Conservation (phyloP, 2,113 vertebrate species). For the Ptychochromis oligacanthus region DNA sequence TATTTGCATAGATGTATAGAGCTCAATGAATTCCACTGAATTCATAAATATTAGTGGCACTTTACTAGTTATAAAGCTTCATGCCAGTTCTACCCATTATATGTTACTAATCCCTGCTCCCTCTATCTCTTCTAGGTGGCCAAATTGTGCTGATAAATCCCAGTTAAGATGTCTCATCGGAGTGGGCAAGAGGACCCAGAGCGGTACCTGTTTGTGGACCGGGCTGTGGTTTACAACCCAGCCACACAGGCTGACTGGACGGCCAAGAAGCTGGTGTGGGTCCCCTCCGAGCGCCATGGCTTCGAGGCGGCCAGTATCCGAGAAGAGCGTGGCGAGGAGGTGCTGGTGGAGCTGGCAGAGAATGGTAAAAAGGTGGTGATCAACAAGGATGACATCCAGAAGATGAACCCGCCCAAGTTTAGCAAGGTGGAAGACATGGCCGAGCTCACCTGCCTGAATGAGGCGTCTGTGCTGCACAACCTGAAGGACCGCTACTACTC, state of each 20-base stretch:
- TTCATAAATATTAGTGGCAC: background rate
- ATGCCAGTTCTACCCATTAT: too few species aligned
- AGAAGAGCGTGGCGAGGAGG: constrained; percentile 93
- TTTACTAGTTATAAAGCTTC: too few species aligned
- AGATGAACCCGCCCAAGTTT: constrained; percentile 99
- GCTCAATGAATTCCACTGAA: background rate
- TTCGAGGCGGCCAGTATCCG: constrained; percentile 94
- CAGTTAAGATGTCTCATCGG: constrained; percentile 88
- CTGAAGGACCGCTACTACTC: constrained; percentile 98
- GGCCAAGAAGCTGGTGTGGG: constrained; percentile 95
- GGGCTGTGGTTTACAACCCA: constrained; percentile 95
- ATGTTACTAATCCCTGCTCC: background rate
- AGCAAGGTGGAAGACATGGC: constrained; percentile 99
- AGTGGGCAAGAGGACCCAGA: constrained; percentile 92
- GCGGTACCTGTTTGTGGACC: constrained; percentile 96
- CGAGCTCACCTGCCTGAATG: constrained; percentile 94
- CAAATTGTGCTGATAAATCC: constrained; percentile 66
- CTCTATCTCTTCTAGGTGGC: constrained; percentile 60
- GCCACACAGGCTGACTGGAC: constrained; percentile 98
- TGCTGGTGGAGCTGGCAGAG: constrained; percentile 92
- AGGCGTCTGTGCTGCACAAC: constrained; percentile 95
- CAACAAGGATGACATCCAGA: constrained; percentile 97
- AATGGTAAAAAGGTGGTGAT: constrained; percentile 94
- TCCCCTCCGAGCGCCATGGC: constrained; percentile 94
- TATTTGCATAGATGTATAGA: background rate